Evolutionary conservation across 1,140 invertebrate species (phyloP), one percentile per base, ranked within the genome.

Genomic region (Bicyclus anynana): DNA sequence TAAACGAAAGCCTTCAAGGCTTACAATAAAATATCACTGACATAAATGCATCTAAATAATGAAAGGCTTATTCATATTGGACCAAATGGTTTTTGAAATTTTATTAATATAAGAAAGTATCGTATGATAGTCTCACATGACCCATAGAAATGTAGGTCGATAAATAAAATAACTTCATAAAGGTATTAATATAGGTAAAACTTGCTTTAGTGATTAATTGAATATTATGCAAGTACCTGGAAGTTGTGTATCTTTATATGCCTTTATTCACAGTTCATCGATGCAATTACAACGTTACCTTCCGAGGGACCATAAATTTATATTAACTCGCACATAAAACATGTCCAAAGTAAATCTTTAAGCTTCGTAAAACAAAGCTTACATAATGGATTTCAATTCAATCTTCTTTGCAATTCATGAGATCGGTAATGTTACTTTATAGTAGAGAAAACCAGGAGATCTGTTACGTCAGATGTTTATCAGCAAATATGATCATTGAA

Each of bases 261-360:
- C 37, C 37, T 18, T 40, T 40, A 40, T 40, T 40, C 37, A 18
- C 37, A 40, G 17, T 40, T 40, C 37, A 40, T 40, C 14, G 17
- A 40, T 40, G 17, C 37, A 40, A 40, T 40, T 9, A 40, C n/a
- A 40, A 4, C 12, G 3, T 14, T 40, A 17, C 37, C 37, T 40
- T 40, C 17, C 9, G 35, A 40, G 37, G 17, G 12, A 40, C 14
- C 14, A 40, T 40, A 17, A 40, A 40, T 13, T 40, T 40, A 40
- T 40, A 12, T 40, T 16, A 40, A 40, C 37, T 35, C 37, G 1
- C 17, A 40, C 5, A 6, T 38, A 40, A 40, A 40, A 40, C 37
- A 17, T 40, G 37, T 40, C 17, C 37, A 40, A 18, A 18, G 37
- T 18, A 40, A 17, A 16, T 40, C 37, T 40, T 40, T 14, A 40